Conservation (phyloP, 2,888 invertebrate species). For the Meliscaeva auricollis region DNA sequence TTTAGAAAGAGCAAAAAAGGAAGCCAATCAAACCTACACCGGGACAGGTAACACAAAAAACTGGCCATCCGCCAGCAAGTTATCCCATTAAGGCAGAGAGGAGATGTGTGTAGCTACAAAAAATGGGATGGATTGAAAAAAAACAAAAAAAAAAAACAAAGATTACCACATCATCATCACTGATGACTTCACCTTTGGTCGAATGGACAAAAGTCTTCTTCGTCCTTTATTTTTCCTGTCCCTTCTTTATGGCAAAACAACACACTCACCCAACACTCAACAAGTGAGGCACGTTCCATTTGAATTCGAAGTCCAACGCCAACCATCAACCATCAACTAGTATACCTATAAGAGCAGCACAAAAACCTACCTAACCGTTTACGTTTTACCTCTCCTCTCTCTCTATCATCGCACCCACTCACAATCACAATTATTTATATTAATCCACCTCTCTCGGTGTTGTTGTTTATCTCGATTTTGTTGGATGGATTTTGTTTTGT, state of each 20-base stretch:
- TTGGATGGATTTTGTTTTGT: slow-evolving; percentile 45
- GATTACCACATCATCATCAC: slow-evolving; percentile 74
- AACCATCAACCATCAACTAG: slow-evolving; percentile 17
- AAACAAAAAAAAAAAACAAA: slow-evolving; percentile 40
- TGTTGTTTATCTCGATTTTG: slow-evolving; percentile 61
- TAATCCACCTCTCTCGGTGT: slow-evolving; percentile 22
- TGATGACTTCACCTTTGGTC: slow-evolving; percentile 72
- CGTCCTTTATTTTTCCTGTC: slow-evolving; percentile 8
- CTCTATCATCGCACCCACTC: slow-evolving; percentile 56
- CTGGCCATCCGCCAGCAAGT: slow-evolving; percentile 27
- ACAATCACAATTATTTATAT: slow-evolving; percentile 69
- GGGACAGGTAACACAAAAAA: slow-evolving; percentile 55
- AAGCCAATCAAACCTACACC: slow-evolving; percentile 67
- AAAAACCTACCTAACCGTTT: neutral
- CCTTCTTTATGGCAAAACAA: neutral
- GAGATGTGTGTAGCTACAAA: slow-evolving; percentile 18
- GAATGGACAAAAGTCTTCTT: slow-evolving; percentile 57
- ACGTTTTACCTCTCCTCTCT: neutral
- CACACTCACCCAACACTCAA: slow-evolving; percentile 31
- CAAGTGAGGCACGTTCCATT: slow-evolving; percentile 74
- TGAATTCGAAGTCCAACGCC: slow-evolving; percentile 46
- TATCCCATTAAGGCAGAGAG: slow-evolving; percentile 50
- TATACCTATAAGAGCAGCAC: neutral
- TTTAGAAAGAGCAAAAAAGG: slow-evolving; percentile 29
- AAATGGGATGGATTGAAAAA: slow-evolving; percentile 14